phyloP scores from a whole-genome alignment of 2,888 invertebrate species.

The Sinohyriopsis cumingii region DNA sequence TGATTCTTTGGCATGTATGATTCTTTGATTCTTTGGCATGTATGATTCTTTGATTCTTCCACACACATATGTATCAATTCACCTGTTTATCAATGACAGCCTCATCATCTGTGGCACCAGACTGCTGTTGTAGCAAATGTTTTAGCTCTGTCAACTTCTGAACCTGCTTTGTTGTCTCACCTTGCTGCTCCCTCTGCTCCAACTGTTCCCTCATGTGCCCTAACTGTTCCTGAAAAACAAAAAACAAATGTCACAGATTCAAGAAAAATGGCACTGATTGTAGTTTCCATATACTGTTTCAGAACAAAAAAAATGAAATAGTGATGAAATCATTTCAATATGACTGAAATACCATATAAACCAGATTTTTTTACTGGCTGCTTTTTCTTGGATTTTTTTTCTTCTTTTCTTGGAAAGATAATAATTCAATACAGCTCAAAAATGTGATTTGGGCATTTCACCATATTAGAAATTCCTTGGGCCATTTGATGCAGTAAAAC shows the following conservation, averaged over 20 bases:
- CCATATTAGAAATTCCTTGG: too few relatives aligned
- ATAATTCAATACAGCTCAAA: too few relatives aligned
- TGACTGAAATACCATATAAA: too few relatives aligned
- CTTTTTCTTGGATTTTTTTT: too few relatives aligned
- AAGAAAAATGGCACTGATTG: not conserved
- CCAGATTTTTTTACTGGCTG: too few relatives aligned
- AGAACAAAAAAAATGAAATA: too few relatives aligned
- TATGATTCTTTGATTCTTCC: not conserved
- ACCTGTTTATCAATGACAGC: constrained; percentile 58
- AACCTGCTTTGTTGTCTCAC: constrained; percentile 45
- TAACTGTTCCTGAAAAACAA: constrained; percentile 55
- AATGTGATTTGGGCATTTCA: too few relatives aligned
- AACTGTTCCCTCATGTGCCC: constrained; percentile 51
- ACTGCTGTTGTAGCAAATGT: constrained; percentile 60
- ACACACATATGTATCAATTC: not conserved
- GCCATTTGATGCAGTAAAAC: too few relatives aligned
- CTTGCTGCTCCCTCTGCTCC: constrained; percentile 55
- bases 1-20: not conserved
- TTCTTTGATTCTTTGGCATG: not conserved
- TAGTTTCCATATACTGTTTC: too few relatives aligned
- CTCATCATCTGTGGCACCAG: constrained; percentile 49
- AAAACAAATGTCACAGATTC: not conserved
- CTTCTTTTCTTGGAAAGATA: too few relatives aligned
- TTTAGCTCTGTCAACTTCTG: constrained; percentile 59
- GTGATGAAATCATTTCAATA: too few relatives aligned